Evolutionary conservation across 2,888 invertebrate species (phyloP).

Genomic region (Apoda limacodes): DNA sequence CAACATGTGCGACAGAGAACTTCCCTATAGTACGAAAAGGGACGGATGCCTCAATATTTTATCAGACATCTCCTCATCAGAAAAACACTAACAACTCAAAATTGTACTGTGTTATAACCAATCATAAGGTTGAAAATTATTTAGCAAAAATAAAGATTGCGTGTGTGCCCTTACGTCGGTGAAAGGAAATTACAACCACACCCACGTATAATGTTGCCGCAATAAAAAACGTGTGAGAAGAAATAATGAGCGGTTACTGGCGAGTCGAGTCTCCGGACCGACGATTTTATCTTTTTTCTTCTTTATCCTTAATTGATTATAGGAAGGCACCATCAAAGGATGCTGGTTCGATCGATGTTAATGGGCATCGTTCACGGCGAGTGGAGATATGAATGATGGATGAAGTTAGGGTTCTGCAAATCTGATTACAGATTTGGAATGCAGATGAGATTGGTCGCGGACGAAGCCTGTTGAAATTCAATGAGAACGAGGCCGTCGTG

Average conservation of each 20-base stretch:
- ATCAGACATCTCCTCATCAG: constrained; percentile 63
- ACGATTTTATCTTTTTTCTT: constrained; percentile 51
- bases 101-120: constrained; percentile 17
- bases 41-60: constrained; percentile 64
- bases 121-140: constrained; percentile 26
- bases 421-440: constrained; percentile 56
- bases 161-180: constrained; percentile 70
- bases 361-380: constrained; percentile 22
- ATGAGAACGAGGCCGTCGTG: constrained; percentile 42
- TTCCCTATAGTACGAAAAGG: constrained; percentile 45
- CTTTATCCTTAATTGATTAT: constrained; percentile 61
- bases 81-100: constrained; percentile 22
- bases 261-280: constrained; percentile 44
- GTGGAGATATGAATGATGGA: constrained; percentile 52
- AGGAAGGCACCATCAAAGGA: constrained; percentile 39
- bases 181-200: constrained; percentile 71
- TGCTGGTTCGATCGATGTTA: constrained; percentile 21
- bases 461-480: constrained; percentile 36
- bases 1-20: constrained; percentile 42
- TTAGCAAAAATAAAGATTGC: constrained; percentile 36
- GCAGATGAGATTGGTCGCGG: constrained; percentile 40
- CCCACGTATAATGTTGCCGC: constrained; percentile 69
- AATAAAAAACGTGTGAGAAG: constrained; percentile 69
- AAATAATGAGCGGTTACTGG: constrained; percentile 70
- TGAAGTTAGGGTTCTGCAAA: constrained; percentile 41